phyloP scores from a whole-genome alignment of 2,888 invertebrate genomes.

The Argyresthia goedartella region DNA sequence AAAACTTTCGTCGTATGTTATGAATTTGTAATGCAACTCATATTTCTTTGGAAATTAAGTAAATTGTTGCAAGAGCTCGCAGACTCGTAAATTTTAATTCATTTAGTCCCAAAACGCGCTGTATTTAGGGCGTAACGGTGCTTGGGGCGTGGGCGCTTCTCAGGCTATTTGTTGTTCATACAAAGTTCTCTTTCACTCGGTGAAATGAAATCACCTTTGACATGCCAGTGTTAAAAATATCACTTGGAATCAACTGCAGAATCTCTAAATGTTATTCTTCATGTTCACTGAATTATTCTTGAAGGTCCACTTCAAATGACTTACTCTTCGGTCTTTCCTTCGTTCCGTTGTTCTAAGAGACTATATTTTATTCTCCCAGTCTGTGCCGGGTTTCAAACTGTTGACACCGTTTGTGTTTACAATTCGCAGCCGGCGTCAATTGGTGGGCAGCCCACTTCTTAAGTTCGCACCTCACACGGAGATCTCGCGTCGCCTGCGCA shows the following conservation, averaged over 20 bases:
- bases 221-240: too few relatives aligned
- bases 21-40: not conserved
- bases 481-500: not conserved
- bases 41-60: not conserved
- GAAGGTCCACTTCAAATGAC: too few relatives aligned
- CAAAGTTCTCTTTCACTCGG: not conserved
- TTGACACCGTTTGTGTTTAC: constrained; percentile 2
- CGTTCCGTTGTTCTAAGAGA: too few relatives aligned
- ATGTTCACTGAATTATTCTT: too few relatives aligned
- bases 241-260: too few relatives aligned
- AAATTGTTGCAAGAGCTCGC: not conserved
- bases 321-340: too few relatives aligned
- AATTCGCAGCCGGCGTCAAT: constrained; percentile 2
- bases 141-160: not conserved
- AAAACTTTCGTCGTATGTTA: too few relatives aligned
- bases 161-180: not conserved
- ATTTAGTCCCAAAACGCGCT: not conserved
- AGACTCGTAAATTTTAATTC: too few relatives aligned
- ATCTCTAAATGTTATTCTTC: too few relatives aligned
- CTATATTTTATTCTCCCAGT: too few relatives aligned
- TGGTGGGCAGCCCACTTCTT: constrained; percentile 4
- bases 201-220: too few relatives aligned
- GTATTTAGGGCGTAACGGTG: not conserved
- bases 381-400: not conserved
- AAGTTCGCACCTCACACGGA: constrained; percentile 4